Conservation (phyloP, 1,140 invertebrate species). For the Drosophila triauraria region DNA sequence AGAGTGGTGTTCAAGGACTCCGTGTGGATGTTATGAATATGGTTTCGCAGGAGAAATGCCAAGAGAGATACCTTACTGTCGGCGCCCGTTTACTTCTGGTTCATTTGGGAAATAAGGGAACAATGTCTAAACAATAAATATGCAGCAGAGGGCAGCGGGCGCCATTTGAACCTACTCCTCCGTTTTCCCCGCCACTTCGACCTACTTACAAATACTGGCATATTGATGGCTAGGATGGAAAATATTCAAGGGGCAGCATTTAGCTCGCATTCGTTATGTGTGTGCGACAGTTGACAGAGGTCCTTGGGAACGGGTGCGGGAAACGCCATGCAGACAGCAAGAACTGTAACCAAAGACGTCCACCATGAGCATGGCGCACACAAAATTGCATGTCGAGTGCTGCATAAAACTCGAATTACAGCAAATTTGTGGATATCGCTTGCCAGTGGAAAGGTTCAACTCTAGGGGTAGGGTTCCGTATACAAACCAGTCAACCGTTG, state of each 20-base stretch:
- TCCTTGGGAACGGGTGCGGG: neutral
- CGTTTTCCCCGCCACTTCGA: constrained; percentile 27
- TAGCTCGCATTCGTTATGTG: constrained; percentile 62
- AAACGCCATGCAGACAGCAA: constrained; percentile 12
- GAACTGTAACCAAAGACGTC: constrained; percentile 66
- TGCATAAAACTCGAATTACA: constrained; percentile 80
- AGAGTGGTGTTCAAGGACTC: neutral
- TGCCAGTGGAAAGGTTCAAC: constrained; percentile 11
- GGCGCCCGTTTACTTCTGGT: constrained; percentile 28
- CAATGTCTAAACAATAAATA: constrained; percentile 59
- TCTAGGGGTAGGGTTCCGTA: neutral
- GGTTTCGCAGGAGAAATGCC: neutral
- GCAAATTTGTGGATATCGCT: constrained; percentile 59
- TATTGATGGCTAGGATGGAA: constrained; percentile 63
- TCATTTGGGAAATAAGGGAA: constrained; percentile 38
- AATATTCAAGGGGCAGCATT: constrained; percentile 61
- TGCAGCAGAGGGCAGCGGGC: constrained; percentile 21
- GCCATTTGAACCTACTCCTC: constrained; percentile 2
- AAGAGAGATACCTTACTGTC: constrained; percentile 35
- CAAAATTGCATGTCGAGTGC: constrained; percentile 74
- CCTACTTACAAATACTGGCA: constrained; percentile 55
- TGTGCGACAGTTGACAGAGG: constrained; percentile 45
- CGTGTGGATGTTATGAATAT: neutral
- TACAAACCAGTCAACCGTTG: constrained; percentile 7
- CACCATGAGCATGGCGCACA: constrained; percentile 51